A percentile compares a stretch with the other conserved stretches of the same genome.
phyloP scores from a whole-genome alignment of 2,797 vertebrate genomes.

The Amblyraja radiata region DNA sequence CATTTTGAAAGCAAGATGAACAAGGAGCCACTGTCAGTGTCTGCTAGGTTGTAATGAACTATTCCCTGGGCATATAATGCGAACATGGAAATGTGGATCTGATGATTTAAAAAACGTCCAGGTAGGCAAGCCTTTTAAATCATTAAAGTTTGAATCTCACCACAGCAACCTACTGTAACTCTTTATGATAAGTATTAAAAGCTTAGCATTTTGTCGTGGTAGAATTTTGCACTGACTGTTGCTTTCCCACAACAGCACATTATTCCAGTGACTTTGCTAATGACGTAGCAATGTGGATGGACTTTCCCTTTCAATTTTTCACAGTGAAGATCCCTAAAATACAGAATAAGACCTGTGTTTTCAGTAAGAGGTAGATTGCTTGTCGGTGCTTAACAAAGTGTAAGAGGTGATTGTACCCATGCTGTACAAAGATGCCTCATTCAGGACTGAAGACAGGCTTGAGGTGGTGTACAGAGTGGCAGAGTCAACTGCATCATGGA shows the following conservation, averaged over 20 bases:
- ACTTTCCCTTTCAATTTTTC: background rate
- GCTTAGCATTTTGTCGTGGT: background rate
- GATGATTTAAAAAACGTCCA: background rate
- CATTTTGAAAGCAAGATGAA: background rate
- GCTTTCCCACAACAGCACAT: too few species aligned
- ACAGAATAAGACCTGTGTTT: background rate
- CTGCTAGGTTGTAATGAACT: background rate
- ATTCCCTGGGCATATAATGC: background rate
- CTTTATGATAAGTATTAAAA: background rate
- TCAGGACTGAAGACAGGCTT: background rate
- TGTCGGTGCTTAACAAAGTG: background rate
- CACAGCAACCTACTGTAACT: background rate
- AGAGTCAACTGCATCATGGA: background rate
- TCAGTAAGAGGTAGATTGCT: background rate
- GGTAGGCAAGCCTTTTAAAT: background rate
- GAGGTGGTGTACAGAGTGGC: background rate
- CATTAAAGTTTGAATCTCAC: background rate
- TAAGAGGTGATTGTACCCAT: background rate
- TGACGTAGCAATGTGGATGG: too few species aligned
- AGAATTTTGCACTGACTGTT: background rate
- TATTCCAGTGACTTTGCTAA: background rate
- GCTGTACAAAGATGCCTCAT: background rate
- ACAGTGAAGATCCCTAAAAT: background rate
- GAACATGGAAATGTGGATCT: background rate
- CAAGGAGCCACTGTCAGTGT: background rate